These are phyloP conservation scores for Phataginus tricuspis DNA, from an alignment of 2,797 vertebrate genomes.

Conservation along the genomic window DNA sequence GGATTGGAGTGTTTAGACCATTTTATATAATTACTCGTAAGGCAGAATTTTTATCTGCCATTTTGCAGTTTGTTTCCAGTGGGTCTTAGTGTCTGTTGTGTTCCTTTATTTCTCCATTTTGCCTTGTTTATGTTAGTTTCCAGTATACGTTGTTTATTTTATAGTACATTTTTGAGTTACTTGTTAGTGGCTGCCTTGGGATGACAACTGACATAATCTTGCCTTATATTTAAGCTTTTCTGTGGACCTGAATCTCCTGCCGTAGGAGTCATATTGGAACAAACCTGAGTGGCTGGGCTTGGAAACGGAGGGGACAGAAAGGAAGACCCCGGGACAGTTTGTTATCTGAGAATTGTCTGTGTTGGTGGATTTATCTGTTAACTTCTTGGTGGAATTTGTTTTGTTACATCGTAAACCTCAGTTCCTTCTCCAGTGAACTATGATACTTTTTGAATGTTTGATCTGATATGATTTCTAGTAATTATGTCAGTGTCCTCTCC, in stretches of 20 bases:
- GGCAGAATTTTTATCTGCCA: neutral
- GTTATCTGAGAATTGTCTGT: neutral
- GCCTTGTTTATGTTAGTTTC: neutral
- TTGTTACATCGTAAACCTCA: neutral
- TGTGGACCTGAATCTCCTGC: neutral
- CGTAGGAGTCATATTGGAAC: neutral
- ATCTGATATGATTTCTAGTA: neutral
- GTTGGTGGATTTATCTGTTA: neutral
- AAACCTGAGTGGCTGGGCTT: neutral
- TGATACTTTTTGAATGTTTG: neutral
- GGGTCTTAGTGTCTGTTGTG: neutral
- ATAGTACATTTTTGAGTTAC: neutral
- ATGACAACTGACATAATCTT: neutral
- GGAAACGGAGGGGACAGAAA: neutral
- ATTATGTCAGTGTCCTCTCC: accelerated
- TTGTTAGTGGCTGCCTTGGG: neutral
- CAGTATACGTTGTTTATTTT: neutral
- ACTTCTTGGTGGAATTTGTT: neutral
- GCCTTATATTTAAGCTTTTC: neutral
- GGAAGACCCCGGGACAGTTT: neutral
- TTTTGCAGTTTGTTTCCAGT: neutral
- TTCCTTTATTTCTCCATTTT: neutral
- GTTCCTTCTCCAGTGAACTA: accelerated
- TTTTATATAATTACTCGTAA: neutral
- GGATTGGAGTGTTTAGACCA: neutral